phyloP scores from a whole-genome alignment of 2,113 vertebrate species.

The Syngnathus scovelli region DNA sequence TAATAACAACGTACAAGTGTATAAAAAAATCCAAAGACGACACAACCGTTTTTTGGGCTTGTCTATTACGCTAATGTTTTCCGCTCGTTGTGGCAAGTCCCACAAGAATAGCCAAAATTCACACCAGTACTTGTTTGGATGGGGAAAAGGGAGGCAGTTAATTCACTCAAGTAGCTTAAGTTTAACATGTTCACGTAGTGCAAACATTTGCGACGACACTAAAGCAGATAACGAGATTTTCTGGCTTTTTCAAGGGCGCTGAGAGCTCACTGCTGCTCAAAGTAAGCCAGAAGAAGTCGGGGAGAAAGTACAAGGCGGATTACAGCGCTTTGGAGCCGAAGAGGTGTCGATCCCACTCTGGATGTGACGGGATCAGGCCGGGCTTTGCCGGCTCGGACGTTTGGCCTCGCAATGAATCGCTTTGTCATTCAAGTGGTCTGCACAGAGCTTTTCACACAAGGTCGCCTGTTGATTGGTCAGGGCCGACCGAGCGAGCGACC shows the following conservation, averaged over 20 bases:
- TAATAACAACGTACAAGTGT: background rate
- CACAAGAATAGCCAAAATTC: background rate
- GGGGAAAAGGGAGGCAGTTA: background rate
- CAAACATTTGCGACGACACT: constrained; percentile 37
- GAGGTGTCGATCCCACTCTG: constrained; percentile 1
- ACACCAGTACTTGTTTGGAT: background rate
- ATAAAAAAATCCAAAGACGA: background rate
- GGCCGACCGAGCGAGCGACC: too few species aligned
- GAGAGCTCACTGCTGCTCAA: background rate
- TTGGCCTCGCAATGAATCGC: background rate
- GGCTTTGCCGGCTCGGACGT: constrained; percentile 7
- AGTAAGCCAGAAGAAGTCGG: background rate
- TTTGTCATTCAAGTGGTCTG: background rate
- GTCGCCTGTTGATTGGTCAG: background rate
- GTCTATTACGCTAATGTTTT: too few species aligned
- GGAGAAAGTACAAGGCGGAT: constrained; percentile 21
- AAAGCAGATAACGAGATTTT: constrained; percentile 65
- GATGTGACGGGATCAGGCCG: background rate
- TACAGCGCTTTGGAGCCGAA: constrained; percentile 5
- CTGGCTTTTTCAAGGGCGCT: constrained; percentile 17
- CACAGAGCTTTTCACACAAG: background rate
- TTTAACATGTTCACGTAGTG: background rate
- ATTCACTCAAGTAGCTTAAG: background rate
- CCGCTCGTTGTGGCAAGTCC: too few species aligned
- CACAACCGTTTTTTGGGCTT: too few species aligned